Percentiles rank a stretch among this genome's conserved stretches.
Conservation (phyloP, 1,140 invertebrate genomes). For the Nilaparvata lugens region DNA sequence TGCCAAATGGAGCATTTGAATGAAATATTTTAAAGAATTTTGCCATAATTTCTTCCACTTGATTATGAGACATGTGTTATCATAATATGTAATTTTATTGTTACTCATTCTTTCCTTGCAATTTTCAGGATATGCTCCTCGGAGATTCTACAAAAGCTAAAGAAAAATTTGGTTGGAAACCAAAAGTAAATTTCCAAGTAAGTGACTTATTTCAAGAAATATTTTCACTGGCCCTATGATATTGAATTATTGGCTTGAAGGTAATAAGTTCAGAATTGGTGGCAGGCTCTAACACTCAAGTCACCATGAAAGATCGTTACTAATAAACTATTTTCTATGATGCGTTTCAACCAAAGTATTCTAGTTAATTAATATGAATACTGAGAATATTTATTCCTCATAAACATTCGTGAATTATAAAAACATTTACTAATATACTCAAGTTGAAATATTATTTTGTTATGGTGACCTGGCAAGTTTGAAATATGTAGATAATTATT, state of each 20-base stretch:
- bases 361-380: no score
- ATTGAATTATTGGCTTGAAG: neutral
- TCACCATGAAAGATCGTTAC: neutral
- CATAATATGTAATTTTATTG: no score
- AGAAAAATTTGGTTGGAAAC: constrained; percentile 75
- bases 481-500: no score
- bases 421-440: no score
- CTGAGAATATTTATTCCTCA: no score
- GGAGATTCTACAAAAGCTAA: constrained; percentile 89
- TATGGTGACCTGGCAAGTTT: no score
- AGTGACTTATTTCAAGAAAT: constrained; percentile 20
- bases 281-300: neutral
- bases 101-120: neutral
- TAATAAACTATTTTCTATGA: neutral
- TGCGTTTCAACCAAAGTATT: neutral
- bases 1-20: no score
- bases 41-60: no score
- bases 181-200: constrained; percentile 73
- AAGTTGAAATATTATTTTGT: no score
- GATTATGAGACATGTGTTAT: no score
- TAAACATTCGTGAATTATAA: no score
- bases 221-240: neutral
- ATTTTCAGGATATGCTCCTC: constrained; percentile 58
- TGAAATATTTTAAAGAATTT: no score
- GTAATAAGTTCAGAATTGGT: neutral